Evolutionary conservation across 2,888 invertebrate species (phyloP), one percentile per base, ranked within the genome.

Genomic region (Listrodromus nycthemerus): DNA sequence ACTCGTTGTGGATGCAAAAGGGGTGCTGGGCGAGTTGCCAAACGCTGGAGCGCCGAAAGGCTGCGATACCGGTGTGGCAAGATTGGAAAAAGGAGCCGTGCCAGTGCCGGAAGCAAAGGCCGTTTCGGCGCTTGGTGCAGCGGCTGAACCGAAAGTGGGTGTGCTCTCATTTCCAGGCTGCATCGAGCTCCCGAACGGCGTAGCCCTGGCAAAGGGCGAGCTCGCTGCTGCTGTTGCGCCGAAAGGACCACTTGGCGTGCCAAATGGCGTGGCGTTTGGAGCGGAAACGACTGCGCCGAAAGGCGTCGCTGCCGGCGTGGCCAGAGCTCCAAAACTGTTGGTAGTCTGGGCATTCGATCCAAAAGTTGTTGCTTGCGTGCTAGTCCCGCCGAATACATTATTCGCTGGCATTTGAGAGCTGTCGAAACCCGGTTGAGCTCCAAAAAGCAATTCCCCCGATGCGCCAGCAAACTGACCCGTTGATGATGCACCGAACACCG

Each of bases 341-440:
- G 82, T 78, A 8, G 83, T 63, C 65, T 82, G 86, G 6, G 84
- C 83, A 5, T 87, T 82, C 1, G 86, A 66, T 10, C 88, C 88
- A 21, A 89, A 89, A 50, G 86, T 86, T 65, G 89, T 48, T 2
- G 85, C 66, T 2, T 81, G 81, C n/a, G 88, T 41, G 45, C 58
- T 84, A 2, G 84, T 27, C 8, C 69, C 67, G 0, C 87, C 89
- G 81, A 90, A 90, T 2, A 88, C 84, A 52, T 81, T 86, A 10
- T 93, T 94, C 6, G 89, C 80, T 83, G 90, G 91, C 33, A 92
- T 86, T 79, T 86, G 66, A 0, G 88, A 27, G 10, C 73, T 83
- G 27, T 83, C 87, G 41, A 88, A 89, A 7, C 82, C 70, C 1
- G 88, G 61, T 83, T 88, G 89, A 4, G 82, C 86, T 2, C 88